Percentiles rank a stretch among this genome's conserved stretches.
These are phyloP conservation scores for Oligia strigilis DNA, from an alignment of 2,888 invertebrate species.

Conservation along the genomic window DNA sequence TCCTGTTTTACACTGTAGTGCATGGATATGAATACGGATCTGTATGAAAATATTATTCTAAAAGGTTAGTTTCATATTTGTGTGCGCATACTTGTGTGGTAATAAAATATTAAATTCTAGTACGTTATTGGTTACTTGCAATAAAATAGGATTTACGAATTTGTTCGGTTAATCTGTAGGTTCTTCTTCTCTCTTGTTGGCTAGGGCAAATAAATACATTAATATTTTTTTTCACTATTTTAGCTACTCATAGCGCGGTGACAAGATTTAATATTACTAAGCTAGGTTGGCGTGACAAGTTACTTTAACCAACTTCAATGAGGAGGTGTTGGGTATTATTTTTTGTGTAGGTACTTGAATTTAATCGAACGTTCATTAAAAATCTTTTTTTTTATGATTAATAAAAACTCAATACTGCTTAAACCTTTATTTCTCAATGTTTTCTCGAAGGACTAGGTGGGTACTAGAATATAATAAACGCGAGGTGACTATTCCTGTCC, in stretches of 20 bases:
- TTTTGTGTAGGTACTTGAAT: no score
- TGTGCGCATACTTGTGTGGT: slow-evolving; percentile 5
- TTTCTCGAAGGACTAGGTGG: no score
- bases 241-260: background rate
- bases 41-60: slow-evolving; percentile 51
- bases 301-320: no score
- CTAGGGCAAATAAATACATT: background rate
- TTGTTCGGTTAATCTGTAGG: background rate
- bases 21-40: slow-evolving; percentile 62
- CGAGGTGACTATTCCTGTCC: slow-evolving; percentile 11
- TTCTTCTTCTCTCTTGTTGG: background rate
- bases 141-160: background rate
- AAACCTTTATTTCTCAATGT: no score
- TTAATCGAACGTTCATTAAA: no score
- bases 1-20: slow-evolving; percentile 72
- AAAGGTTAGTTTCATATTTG: slow-evolving; percentile 45
- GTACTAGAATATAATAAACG: background rate
- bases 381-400: no score
- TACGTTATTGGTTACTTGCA: no score
- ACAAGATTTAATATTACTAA: no score
- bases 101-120: slow-evolving; percentile 18
- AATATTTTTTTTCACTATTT: background rate
- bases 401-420: no score
- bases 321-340: no score
- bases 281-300: no score